Evolutionary conservation across 1,140 invertebrate genomes (phyloP), one percentile per base, ranked within the genome.

Genomic region (Drosophila murphyi): DNA sequence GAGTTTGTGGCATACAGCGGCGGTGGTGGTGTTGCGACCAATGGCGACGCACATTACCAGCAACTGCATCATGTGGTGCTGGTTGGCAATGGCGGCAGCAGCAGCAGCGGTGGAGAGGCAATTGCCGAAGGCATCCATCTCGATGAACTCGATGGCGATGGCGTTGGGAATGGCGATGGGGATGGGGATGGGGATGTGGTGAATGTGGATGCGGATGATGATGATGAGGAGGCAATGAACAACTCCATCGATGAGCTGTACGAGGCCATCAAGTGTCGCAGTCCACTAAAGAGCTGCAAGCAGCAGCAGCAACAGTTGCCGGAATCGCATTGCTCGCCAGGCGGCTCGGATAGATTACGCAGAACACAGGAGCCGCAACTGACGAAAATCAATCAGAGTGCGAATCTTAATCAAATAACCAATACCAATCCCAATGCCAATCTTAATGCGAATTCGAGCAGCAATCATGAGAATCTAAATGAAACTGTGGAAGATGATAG

Each of bases 401-500:
- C 55, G 7, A 35, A 48, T 60, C 31, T 43, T 3, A 60, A 34
- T 45, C 3, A 20, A 20, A 20, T 20, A 1, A 20, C 65, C 34
- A 69, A 52, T 77, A n/a, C 39, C 10, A 43, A 34, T 34, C 34
- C 3, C 3, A 3, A 63, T 54, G 20, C 52, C 39, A 12, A 41
- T 34, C 34, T 5, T 5, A 34, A 34, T 34, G 4, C 57, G 20
- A 12, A 56, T 39, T 28, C 59, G 51, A 76, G 35, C 48, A 29
- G 37, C 57, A 82, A 43, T 37, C 74, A 69, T 31, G 88, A 82
- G 32, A 81, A 86, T 82, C 76, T 87, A 6, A 90, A 90, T 61
- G 87, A 90, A 45, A 90, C 87, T 7, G 76, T 90, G n/a, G 91
- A 92, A 54, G 91, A 92, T 51, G 92, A 92, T 12, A 92, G 91